Conservation (phyloP, 2,888 invertebrate genomes). For the Aleiodes testaceus region DNA sequence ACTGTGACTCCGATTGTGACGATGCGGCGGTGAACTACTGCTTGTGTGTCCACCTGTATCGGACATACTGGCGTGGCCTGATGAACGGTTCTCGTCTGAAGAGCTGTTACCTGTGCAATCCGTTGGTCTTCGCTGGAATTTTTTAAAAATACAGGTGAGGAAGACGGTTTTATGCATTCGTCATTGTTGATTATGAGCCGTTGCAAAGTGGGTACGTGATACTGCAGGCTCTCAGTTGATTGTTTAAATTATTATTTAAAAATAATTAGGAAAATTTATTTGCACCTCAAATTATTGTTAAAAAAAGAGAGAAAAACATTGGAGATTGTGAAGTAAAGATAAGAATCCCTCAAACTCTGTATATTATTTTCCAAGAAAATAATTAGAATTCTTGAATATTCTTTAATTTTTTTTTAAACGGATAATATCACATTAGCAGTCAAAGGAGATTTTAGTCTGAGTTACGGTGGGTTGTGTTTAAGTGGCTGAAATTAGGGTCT, state of each 20-base stretch:
- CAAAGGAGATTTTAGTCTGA: too few species aligned
- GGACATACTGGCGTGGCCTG: slow-evolving; percentile 95
- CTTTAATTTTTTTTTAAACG: too few species aligned
- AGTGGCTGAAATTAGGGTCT: too few species aligned
- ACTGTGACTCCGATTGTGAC: slow-evolving; percentile 74
- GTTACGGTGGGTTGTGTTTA: too few species aligned
- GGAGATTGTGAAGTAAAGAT: background rate
- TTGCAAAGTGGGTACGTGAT: too few species aligned
- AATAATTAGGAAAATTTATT: background rate
- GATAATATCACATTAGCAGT: too few species aligned
- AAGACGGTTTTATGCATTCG: slow-evolving; percentile 27
- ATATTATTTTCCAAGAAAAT: too few species aligned
- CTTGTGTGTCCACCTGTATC: slow-evolving; percentile 82
- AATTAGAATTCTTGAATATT: too few species aligned
- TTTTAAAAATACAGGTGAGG: slow-evolving; percentile 25
- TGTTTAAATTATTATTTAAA: too few species aligned
- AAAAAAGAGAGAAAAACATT: slow-evolving; percentile 42
- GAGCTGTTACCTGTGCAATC: slow-evolving; percentile 87
- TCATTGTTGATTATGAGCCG: background rate
- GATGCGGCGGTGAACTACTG: slow-evolving; percentile 77
- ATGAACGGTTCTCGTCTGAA: slow-evolving; percentile 92
- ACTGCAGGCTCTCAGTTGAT: too few species aligned
- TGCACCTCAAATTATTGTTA: background rate
- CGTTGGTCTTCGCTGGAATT: slow-evolving; percentile 74
- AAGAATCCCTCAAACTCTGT: too few species aligned